Percentiles rank a stretch among this genome's conserved stretches.
phyloP scores from a whole-genome alignment of 2,888 invertebrate genomes.

The Pollenia amentaria region DNA sequence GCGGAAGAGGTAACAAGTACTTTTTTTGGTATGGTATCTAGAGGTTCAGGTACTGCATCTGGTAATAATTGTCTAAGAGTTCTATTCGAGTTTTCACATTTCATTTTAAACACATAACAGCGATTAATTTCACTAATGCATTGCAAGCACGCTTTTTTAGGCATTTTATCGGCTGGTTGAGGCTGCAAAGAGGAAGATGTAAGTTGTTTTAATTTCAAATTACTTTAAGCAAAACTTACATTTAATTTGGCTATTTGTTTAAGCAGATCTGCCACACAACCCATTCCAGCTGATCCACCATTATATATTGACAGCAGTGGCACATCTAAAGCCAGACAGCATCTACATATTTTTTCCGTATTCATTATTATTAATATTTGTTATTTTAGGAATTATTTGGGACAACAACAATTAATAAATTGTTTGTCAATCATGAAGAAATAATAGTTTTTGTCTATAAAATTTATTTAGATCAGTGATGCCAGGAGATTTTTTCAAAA shows the following conservation, averaged over 20 bases:
- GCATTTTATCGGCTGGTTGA: slow-evolving; percentile 81
- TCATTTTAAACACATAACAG: slow-evolving; percentile 83
- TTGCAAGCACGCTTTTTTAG: slow-evolving; percentile 82
- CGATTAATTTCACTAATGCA: slow-evolving; percentile 84
- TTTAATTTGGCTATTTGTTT: slow-evolving; percentile 78
- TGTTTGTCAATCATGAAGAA: no score
- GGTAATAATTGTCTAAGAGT: slow-evolving; percentile 82
- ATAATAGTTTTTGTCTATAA: slow-evolving; percentile 3
- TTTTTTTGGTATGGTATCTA: slow-evolving; percentile 26
- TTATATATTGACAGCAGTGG: slow-evolving; percentile 82
- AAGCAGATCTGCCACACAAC: slow-evolving; percentile 82
- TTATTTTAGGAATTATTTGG: neutral
- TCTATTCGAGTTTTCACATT: slow-evolving; percentile 83
- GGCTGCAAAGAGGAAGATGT: slow-evolving; percentile 76
- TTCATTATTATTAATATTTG: slow-evolving; percentile 75
- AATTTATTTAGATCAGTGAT: neutral
- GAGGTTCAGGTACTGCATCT: slow-evolving; percentile 76
- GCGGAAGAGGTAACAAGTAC: slow-evolving; percentile 47
- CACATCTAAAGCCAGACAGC: slow-evolving; percentile 80
- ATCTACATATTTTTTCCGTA: slow-evolving; percentile 82
- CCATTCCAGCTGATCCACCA: slow-evolving; percentile 74
- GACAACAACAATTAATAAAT: neutral
- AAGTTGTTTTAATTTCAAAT: neutral
- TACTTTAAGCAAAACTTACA: slow-evolving; percentile 73
- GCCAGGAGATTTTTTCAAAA: no score